Evolutionary conservation across 2,888 invertebrate genomes (phyloP).

Genomic region (Temnothorax unifasciatus): DNA sequence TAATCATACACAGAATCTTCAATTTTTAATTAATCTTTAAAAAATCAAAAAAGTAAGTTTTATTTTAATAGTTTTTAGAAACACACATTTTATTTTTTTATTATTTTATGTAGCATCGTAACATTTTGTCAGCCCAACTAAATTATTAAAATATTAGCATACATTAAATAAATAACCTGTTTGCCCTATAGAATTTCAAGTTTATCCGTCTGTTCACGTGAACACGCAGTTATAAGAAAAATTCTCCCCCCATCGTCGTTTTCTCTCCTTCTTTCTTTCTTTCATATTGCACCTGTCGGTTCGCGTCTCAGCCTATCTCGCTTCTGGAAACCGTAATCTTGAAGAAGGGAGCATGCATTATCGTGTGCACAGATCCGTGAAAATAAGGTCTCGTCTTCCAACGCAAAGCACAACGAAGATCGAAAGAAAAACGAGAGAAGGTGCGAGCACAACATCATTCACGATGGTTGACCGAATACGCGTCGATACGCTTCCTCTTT

Average conservation of each 20-base stretch:
- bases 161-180: not conserved
- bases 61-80: not conserved
- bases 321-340: constrained; percentile 13
- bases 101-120: not conserved
- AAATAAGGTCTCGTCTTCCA: constrained; percentile 64
- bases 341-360: constrained; percentile 40
- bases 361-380: constrained; percentile 62
- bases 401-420: constrained; percentile 17
- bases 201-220: not conserved
- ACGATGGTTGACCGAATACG: constrained; percentile 55
- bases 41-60: not conserved
- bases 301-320: not conserved
- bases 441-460: constrained; percentile 46
- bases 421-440: not conserved
- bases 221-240: not conserved
- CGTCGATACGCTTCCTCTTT: constrained; percentile 49
- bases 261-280: not conserved
- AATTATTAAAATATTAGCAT: not conserved
- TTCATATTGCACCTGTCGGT: not conserved
- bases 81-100: not conserved
- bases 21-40: not conserved
- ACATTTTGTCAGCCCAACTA: not conserved
- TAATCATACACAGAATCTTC: not conserved
- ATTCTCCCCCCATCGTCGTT: not conserved
- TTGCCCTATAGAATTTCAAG: constrained; percentile 9